phyloP scores from a whole-genome alignment of 2,888 invertebrate genomes.

The Drosophila sordidapex region DNA sequence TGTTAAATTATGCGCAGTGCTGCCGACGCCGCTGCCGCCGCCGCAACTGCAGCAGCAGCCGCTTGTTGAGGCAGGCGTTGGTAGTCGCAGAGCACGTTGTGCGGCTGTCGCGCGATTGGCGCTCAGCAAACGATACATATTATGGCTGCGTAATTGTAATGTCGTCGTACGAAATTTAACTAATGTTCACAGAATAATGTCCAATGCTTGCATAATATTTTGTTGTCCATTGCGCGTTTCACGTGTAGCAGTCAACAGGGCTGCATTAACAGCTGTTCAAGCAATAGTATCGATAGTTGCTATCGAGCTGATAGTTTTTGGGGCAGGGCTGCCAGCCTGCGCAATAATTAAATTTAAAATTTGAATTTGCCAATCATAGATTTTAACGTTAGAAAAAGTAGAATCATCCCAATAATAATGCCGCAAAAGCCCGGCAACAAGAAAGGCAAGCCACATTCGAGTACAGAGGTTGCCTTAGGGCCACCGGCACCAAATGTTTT shows the following conservation, averaged over 20 bases:
- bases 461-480: neutral
- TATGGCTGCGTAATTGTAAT: slow-evolving; percentile 37
- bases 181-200: slow-evolving; percentile 52
- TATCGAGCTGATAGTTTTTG: neutral
- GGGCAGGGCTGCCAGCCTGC: slow-evolving; percentile 19
- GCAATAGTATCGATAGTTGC: slow-evolving; percentile 9
- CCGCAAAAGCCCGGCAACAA: slow-evolving; percentile 28
- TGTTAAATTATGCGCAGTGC: slow-evolving; percentile 50
- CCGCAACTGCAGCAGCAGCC: slow-evolving; percentile 50
- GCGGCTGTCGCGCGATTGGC: slow-evolving; percentile 68
- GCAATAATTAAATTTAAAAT: neutral
- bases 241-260: slow-evolving; percentile 53
- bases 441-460: neutral
- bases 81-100: slow-evolving; percentile 69
- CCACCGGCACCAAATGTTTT: slow-evolving; percentile 70
- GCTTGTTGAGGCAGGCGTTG: slow-evolving; percentile 49
- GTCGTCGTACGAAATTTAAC: slow-evolving; percentile 25
- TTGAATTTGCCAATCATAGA: slow-evolving; percentile 28
- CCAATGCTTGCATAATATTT: slow-evolving; percentile 79
- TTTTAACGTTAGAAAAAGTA: slow-evolving; percentile 35
- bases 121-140: slow-evolving; percentile 82
- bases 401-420: slow-evolving; percentile 39
- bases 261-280: slow-evolving; percentile 16
- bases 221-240: slow-evolving; percentile 60
- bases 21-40: slow-evolving; percentile 23